Base-by-base conservation (phyloP, 2,888 invertebrate species). In the Lordiphosa andalusiaca region DNA sequence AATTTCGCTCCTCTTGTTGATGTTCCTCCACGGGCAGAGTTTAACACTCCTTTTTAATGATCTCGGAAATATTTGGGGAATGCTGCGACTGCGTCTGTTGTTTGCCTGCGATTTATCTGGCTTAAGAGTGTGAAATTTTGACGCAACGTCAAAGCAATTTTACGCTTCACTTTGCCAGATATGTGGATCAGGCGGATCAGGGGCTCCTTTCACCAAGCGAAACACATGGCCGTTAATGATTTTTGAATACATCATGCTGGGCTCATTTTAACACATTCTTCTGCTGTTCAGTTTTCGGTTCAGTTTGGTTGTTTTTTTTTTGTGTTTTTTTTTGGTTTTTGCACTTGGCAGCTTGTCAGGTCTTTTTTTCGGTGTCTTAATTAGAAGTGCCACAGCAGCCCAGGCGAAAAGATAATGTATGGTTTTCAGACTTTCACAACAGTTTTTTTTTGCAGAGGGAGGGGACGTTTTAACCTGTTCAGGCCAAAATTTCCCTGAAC, bases 111-210 rank as follows among this genome's bases (percentile, higher is more conserved):
- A 71, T 67, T 77, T 74, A 77, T 82, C 76, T 69, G 48, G 73
- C 67, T 65, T 42, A 71, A 72, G 78, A 73, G 78, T 80, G 78
- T 82, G 75, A 82, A 80, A 82, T 80, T 80, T 82, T 80, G 82
- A 82, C 78, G 69, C 82, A 68, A 81, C 81, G 77, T 78, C 77
- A 78, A 70, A 62, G 58, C 68, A 81, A 78, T 78, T 78, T 74
- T 64, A 55, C 67, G 77, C 77, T 64, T 81, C 81, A 77, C 67
- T 70, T 78, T 70, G 68, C 53, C 61, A 46, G 81, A 74, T 81
- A 81, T 74, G 72, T 73, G 77, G 74, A 68, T 77, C 77, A 73
- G 71, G 36, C 9, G 9, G 30, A 7, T 30, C 30, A 9, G 30
- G 9, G 30, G 25, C 25, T 16, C 81, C 77, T 81, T 77, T 77